Percentiles rank a stretch among this genome's conserved stretches.
phyloP scores from a whole-genome alignment of 2,113 vertebrate genomes.

The Bubalus kerabau region DNA sequence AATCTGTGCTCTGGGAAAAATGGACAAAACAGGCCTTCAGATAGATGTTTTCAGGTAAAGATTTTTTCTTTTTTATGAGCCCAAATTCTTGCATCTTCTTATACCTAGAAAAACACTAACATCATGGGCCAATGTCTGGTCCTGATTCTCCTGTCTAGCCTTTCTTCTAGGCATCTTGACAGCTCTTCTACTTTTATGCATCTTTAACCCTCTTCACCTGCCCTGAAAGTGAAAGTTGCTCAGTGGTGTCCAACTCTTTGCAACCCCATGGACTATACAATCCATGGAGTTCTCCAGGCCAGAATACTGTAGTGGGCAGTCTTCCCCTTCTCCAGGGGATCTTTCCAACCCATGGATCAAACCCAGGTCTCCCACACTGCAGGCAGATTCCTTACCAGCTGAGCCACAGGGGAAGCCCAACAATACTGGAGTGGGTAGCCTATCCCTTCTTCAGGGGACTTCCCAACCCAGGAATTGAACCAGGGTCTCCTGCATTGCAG shows the following conservation, averaged over 20 bases:
- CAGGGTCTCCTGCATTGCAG: background rate
- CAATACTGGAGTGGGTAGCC: background rate
- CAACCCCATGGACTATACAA: background rate
- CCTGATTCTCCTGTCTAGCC: background rate
- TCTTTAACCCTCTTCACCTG: background rate
- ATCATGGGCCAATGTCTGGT: background rate
- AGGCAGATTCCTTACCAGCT: background rate
- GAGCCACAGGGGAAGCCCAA: background rate
- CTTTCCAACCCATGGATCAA: background rate
- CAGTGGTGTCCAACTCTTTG: background rate
- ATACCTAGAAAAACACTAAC: background rate
- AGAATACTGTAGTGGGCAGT: background rate
- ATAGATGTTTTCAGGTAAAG: background rate
- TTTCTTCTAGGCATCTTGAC: background rate
- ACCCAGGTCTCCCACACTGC: background rate
- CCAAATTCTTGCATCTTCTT: background rate
- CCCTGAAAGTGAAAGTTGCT: background rate
- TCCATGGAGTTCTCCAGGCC: background rate
- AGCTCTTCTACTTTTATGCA: background rate
- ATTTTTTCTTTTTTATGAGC: background rate
- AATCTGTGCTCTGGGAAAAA: background rate
- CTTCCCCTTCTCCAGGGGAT: background rate
- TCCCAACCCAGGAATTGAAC: background rate
- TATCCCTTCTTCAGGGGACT: background rate
- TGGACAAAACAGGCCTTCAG: background rate